phyloP scores from a whole-genome alignment of 2,888 invertebrate species.

The Drosophila neotestacea region DNA sequence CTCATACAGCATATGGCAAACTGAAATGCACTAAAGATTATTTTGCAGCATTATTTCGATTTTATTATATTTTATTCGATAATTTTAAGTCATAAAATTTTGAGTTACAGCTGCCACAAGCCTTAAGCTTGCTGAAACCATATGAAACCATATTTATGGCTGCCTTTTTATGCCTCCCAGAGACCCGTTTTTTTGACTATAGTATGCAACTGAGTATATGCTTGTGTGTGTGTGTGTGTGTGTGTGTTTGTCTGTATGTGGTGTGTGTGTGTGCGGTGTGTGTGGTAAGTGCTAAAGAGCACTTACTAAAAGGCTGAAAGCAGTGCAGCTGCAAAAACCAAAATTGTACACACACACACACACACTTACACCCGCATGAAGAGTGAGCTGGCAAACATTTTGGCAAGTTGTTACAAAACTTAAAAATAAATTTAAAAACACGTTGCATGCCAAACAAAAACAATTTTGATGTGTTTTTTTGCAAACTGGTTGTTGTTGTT shows the following conservation, averaged over 20 bases:
- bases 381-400: constrained; percentile 48
- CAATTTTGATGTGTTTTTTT: constrained; percentile 35
- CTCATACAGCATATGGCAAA: neutral
- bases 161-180: constrained; percentile 8
- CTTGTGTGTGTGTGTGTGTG: constrained; percentile 3
- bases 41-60: constrained; percentile 9
- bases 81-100: constrained; percentile 21
- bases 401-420: constrained; percentile 60
- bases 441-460: constrained; percentile 50
- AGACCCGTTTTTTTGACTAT: constrained; percentile 11
- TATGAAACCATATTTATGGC: constrained; percentile 37
- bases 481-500: constrained; percentile 9
- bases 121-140: constrained; percentile 10
- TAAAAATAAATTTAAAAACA: constrained; percentile 69
- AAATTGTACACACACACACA: constrained; percentile 38
- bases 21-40: neutral
- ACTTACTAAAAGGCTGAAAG: constrained; percentile 58
- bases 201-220: neutral
- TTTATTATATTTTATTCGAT: constrained; percentile 27
- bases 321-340: constrained; percentile 53
- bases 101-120: constrained; percentile 21
- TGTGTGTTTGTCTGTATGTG: constrained; percentile 20
- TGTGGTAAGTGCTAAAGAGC: constrained; percentile 58
- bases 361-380: neutral
- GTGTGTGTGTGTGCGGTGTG: constrained; percentile 30